Base-by-base conservation (phyloP, 1,140 invertebrate genomes). In the Mizuhopecten yessoensis region DNA sequence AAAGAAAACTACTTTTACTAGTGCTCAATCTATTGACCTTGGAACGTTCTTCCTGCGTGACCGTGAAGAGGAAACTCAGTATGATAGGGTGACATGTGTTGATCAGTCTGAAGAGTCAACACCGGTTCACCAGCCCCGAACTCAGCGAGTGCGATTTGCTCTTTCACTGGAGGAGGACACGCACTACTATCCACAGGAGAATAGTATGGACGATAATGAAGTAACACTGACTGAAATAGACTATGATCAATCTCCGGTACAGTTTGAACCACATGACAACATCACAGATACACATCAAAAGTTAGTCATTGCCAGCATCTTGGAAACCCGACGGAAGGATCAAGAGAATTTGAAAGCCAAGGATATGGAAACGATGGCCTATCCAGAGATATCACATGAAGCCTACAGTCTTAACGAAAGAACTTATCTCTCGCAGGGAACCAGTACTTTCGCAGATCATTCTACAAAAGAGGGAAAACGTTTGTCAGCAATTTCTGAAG, bases 221-320 rank as follows among this genome's bases (percentile, higher is more conserved):
- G 33, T 75, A 13, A 29, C 34, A 23, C 34, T 49, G 29, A 42
- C 23, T 17, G 49, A 87, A 23, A 33, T 87, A 20, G n/a, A 45
- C 33, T 23, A 39, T 17, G 34, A 15, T 39, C 39, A 36, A 33
- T 49, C 42, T 13, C 88, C 42, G 49, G 88, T 75, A 11, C 57
- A 75, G 57, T 75, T 36, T 89, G 96, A 96, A 91, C 95, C 96
- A 87, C 95, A 96, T 94, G 94, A 96, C n/a, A 88, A 94, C 17
- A 96, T 96, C 86, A 90, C 92, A 39, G 92, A 94, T 88, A 93
- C 94, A 11, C 94, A 96, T 93, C 93, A 95, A 92, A 92, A 94
- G 87, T 92, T 93, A 89, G 95, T 96, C 15, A 94, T 96, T 86
- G 90, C 92, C 33, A 94, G 92, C 39, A 95, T 96, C n/a, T 87